These are phyloP conservation scores for Penelope pileata DNA, from an alignment of 2,113 vertebrate species.

Conservation along the genomic window DNA sequence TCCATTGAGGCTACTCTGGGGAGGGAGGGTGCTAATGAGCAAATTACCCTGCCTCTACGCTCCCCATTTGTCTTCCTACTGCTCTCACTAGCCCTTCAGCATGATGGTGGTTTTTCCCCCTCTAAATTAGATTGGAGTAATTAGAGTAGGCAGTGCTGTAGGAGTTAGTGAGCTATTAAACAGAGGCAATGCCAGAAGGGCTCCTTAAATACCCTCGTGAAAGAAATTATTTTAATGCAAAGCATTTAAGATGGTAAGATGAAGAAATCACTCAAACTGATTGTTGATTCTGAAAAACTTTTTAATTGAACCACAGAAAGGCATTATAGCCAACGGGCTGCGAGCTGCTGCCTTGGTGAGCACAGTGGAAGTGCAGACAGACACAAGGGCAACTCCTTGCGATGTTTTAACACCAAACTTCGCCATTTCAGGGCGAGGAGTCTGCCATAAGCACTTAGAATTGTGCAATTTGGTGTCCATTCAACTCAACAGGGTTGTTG, in stretches of 20 bases:
- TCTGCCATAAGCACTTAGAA: neutral
- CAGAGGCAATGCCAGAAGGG: slow-evolving; percentile 29
- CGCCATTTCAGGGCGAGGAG: neutral
- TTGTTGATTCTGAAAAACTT: neutral
- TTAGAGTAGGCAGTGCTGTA: slow-evolving; percentile 47
- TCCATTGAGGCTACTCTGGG: neutral
- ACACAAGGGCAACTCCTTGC: neutral
- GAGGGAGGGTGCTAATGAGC: neutral
- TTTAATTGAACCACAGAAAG: neutral
- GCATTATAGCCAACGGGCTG: neutral
- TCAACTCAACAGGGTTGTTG: neutral
- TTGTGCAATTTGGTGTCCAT: rapidly evolving
- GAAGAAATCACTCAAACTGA: neutral
- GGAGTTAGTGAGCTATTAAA: slow-evolving; percentile 51
- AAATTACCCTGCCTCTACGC: neutral
- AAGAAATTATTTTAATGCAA: neutral
- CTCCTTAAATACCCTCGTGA: neutral
- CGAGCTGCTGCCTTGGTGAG: neutral
- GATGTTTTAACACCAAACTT: neutral
- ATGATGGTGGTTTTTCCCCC: neutral
- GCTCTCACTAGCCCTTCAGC: neutral
- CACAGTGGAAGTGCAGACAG: rapidly evolving
- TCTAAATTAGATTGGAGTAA: slow-evolving; percentile 46
- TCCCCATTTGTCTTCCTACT: slow-evolving; percentile 19
- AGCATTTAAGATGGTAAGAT: neutral